A percentile compares a stretch with the other conserved stretches of the same genome.
phyloP scores from a whole-genome alignment of 2,113 vertebrate genomes.

The Gorsachius goisagi region DNA sequence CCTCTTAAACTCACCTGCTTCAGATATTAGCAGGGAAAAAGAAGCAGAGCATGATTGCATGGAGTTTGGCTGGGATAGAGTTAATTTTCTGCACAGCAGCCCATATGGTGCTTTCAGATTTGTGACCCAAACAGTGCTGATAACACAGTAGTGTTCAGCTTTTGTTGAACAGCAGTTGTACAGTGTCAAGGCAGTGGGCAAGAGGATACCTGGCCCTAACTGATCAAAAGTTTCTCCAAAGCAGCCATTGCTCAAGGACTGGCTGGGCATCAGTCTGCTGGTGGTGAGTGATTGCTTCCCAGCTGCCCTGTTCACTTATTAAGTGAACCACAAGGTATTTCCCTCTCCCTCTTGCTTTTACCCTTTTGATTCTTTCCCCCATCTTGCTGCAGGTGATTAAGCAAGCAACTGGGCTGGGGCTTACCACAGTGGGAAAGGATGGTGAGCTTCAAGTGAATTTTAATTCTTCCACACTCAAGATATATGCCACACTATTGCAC shows the following conservation, averaged over 20 bases:
- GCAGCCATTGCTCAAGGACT: not conserved
- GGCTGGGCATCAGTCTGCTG: not conserved
- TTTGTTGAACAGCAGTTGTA: not conserved
- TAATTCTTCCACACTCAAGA: not conserved
- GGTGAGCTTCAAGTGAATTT: not conserved
- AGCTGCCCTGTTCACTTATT: not conserved
- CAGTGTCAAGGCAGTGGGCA: fast-evolving
- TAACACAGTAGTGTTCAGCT: not conserved
- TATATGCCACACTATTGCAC: not conserved
- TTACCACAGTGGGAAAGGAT: not conserved
- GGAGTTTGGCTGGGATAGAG: not conserved
- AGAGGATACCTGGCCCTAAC: not conserved
- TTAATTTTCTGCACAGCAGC: not conserved
- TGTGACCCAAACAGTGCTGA: not conserved
- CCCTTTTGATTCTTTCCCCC: not conserved
- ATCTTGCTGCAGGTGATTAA: not conserved
- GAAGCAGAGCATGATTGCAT: not conserved
- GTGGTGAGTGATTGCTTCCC: not conserved
- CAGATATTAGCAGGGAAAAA: not conserved
- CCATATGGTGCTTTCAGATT: fast-evolving
- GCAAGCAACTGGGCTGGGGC: fast-evolving
- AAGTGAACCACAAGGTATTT: not conserved
- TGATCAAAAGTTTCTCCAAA: not conserved
- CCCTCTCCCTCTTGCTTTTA: not conserved
- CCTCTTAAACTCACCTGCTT: not conserved